Base-by-base conservation (phyloP, 2,797 vertebrate genomes). In the Enteromius afrohamiltoni region DNA sequence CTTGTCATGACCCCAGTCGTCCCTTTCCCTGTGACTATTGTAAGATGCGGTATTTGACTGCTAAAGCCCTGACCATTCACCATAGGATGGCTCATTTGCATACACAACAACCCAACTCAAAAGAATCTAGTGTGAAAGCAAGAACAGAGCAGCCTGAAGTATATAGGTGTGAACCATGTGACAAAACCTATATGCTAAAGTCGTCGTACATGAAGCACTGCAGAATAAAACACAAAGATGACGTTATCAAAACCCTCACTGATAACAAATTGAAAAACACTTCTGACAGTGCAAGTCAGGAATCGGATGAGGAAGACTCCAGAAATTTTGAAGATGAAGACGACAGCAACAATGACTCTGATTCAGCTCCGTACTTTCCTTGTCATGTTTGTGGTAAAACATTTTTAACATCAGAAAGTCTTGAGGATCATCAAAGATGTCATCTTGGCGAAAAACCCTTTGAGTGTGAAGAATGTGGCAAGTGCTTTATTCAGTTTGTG, bases 301-400 rank as follows among this genome's bases (percentile, higher is more conserved):
- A 85, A 26, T 87, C 83, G 0, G 88, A 88, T 82, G 87, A 90
- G 70, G 86, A 23, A 87, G 91, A 85, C 86, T 87, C 68, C 3
- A 83, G 73, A 81, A 74, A 86, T 80, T 86, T 88, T 77, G 88
- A 90, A 85, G 91, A 90, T 42, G 89, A 90, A 37, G 85, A 75
- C 68, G 82, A 77, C 31, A 82, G 86, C 16, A 88, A 91, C 80
- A 91, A 92, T 3, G 93, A 95, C 76, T 94, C 94, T 0, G 95
- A 96, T 84, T 94, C 94, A 4, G 95, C 95, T 0, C 95, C 95
- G 3, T 95, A 95, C 87, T 95, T 96, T 80, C 95, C 95, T 0
- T 96, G 95, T 76, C 95, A 96, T 58, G 95, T 96, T 17, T 96
- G 95, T 64, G 94, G 95, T 19, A 96, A 96, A 89, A 95, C 95